These are phyloP conservation scores for Chironomus riparius DNA, from an alignment of 2,888 invertebrate species.

Conservation along the genomic window DNA sequence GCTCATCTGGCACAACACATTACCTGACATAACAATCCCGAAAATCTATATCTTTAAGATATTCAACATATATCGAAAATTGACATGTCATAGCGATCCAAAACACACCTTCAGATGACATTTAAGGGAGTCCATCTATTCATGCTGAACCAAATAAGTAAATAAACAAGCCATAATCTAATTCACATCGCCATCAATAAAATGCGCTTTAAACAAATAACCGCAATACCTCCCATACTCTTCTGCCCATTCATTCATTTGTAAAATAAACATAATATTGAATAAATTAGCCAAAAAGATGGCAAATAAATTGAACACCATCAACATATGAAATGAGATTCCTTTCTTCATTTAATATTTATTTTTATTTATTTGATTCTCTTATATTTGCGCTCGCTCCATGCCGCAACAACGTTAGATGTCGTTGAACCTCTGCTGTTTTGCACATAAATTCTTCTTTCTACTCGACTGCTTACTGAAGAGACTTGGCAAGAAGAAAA, in stretches of 20 bases:
- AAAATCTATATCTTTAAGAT: too few species aligned
- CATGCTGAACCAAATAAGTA: too few species aligned
- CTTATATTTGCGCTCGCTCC: background rate
- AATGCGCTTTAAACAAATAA: too few species aligned
- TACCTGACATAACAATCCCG: too few species aligned
- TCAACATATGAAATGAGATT: slow-evolving; percentile 7
- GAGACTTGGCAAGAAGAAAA: background rate
- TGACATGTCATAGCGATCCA: too few species aligned
- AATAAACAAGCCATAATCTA: too few species aligned
- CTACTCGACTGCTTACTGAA: background rate
- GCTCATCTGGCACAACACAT: too few species aligned
- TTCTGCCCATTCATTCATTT: background rate
- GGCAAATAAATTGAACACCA: background rate
- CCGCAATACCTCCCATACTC: background rate
- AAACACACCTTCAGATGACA: too few species aligned
- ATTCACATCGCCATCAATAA: too few species aligned
- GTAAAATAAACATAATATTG: background rate
- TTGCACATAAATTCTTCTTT: background rate
- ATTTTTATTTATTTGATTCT: background rate
- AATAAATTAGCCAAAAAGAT: background rate
- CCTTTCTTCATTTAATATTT: background rate
- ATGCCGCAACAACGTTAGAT: background rate
- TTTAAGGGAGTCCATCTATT: too few species aligned
- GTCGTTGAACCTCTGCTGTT: background rate
- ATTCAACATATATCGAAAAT: too few species aligned